Percentiles rank a stretch among this genome's conserved stretches.
These are phyloP conservation scores for cat (Felis catus) DNA, from an alignment of 2,113 vertebrate genomes.

Conservation along the genomic window F.catus_Fca126_mat1.0 CM031413.1:16744501-16745000, in stretches of 20 bases:
- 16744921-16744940: not conserved
- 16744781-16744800: not conserved
- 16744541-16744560: no score
- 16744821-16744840: conserved; percentile 2
- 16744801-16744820: not conserved
- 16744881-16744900: not conserved
- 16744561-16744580: no score
- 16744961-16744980: not conserved
- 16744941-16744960: not conserved
- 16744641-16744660: no score
- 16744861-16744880: not conserved
- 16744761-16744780: not conserved
- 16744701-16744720: no score
- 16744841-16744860: not conserved
- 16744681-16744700: no score
- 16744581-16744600: no score
- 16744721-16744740: not conserved
- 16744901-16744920: not conserved
- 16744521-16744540: no score
- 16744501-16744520: not conserved
- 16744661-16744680: no score
- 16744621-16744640: no score
- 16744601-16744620: no score
- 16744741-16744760: not conserved
- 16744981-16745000: not conserved